Conservation (phyloP, 2,113 vertebrate genomes). For the Lamprotornis superbus region DNA sequence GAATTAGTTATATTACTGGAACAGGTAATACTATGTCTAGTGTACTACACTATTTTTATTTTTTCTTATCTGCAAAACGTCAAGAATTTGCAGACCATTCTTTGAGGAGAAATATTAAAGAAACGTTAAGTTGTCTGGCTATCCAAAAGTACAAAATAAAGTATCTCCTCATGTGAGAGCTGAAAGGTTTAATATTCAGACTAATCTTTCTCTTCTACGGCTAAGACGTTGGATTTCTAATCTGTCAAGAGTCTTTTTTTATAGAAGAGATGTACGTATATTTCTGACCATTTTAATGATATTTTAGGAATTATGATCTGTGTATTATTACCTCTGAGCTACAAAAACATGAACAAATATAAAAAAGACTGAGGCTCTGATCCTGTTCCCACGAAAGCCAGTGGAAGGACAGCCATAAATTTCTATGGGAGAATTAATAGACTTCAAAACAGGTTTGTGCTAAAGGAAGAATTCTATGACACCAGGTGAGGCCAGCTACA, state of each 20-base stretch:
- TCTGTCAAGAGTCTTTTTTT: conserved; percentile 5
- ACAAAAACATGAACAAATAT: conserved; percentile 3
- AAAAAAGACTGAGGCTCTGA: not conserved
- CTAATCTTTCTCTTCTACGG: conserved; percentile 30
- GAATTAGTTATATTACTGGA: not conserved
- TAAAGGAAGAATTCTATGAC: not conserved
- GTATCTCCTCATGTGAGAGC: conserved; percentile 2
- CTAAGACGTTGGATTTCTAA: conserved; percentile 3
- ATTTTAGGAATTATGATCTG: conserved; percentile 26
- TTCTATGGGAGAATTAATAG: not conserved
- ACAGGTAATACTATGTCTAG: not conserved
- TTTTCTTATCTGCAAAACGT: not conserved
- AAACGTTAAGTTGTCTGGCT: not conserved
- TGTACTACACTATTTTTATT: not conserved
- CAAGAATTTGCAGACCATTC: not conserved
- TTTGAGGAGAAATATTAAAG: not conserved
- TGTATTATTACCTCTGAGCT: conserved; percentile 1
- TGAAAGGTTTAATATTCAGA: conserved; percentile 22
- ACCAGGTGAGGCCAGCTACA: conserved; percentile 21
- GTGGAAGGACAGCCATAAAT: not conserved
- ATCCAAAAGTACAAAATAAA: conserved; percentile 24
- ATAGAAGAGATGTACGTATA: conserved; percentile 9
- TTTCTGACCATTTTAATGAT: conserved; percentile 24
- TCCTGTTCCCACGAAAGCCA: not conserved
- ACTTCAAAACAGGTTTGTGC: not conserved